A percentile compares a stretch with the other conserved stretches of the same genome.
These are phyloP conservation scores for Actias luna DNA, from an alignment of 2,888 invertebrate species.

Conservation along the genomic window DNA sequence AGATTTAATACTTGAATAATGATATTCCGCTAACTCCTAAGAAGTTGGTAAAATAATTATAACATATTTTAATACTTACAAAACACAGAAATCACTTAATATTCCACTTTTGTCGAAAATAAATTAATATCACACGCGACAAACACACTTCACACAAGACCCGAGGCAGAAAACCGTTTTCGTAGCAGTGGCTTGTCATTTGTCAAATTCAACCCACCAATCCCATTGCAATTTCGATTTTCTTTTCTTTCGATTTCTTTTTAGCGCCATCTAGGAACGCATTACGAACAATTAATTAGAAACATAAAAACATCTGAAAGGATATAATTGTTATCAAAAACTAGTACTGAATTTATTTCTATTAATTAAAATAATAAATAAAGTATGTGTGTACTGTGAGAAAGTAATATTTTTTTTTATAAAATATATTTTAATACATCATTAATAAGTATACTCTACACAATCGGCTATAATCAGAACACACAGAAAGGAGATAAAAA, in stretches of 20 bases:
- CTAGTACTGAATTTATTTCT: background rate
- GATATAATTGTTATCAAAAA: background rate
- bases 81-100: constrained; percentile 62
- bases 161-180: constrained; percentile 78
- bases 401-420: background rate
- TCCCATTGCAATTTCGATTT: constrained; percentile 55
- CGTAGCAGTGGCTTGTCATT: constrained; percentile 56
- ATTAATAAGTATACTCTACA: constrained; percentile 5
- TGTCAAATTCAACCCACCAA: constrained; percentile 37
- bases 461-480: background rate
- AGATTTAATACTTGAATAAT: constrained; percentile 29
- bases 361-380: background rate
- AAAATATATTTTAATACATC: background rate
- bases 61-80: constrained; percentile 57
- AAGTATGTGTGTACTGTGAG: too few species aligned
- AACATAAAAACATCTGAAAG: background rate
- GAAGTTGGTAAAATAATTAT: constrained; percentile 24
- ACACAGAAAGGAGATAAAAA: background rate
- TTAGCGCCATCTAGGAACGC: constrained; percentile 48
- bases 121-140: constrained; percentile 62
- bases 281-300: background rate
- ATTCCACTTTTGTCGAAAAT: constrained; percentile 60
- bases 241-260: constrained; percentile 43
- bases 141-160: constrained; percentile 76
- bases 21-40: constrained; percentile 16